Evolutionary conservation across 1,140 invertebrate genomes (phyloP).

Genomic region (Aricia agestis): DNA sequence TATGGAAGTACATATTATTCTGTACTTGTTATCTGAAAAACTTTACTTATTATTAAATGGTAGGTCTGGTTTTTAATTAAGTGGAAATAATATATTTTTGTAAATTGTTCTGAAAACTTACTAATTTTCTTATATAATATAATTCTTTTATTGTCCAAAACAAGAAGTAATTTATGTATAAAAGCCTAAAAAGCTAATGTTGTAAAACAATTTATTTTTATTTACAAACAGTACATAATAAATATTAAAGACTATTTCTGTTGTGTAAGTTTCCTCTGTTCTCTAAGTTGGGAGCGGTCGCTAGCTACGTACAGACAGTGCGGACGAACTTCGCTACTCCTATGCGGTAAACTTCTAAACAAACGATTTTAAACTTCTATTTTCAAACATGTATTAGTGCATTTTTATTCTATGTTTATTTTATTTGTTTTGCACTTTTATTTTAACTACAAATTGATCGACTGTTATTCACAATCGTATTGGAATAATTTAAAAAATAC

Average conservation of each 20-base stretch:
- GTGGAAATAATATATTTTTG: too few relatives aligned
- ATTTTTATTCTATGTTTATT: not conserved
- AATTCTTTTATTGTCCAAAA: too few relatives aligned
- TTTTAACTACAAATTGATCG: not conserved
- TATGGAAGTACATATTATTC: too few relatives aligned
- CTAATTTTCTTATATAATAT: too few relatives aligned
- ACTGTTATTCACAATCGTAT: not conserved
- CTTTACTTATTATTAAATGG: too few relatives aligned
- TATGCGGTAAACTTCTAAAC: constrained; percentile 22
- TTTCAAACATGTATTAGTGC: constrained; percentile 8
- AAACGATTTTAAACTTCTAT: constrained; percentile 22
- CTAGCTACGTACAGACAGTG: constrained; percentile 8
- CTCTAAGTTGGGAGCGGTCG: not conserved
- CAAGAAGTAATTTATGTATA: too few relatives aligned
- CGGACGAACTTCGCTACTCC: constrained; percentile 17
- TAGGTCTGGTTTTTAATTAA: too few relatives aligned
- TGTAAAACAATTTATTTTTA: not conserved
- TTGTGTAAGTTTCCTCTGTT: constrained; percentile 4
- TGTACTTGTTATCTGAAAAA: too few relatives aligned
- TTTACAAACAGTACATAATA: not conserved
- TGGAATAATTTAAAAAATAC: too few relatives aligned
- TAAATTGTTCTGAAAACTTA: too few relatives aligned
- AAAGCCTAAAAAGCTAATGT: too few relatives aligned
- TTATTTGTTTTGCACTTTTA: not conserved
- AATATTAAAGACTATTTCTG: constrained; percentile 11